A percentile compares a stretch with the other conserved stretches of the same genome.
phyloP scores from a whole-genome alignment of 2,797 vertebrate species.

The Gadopsis marmoratus region DNA sequence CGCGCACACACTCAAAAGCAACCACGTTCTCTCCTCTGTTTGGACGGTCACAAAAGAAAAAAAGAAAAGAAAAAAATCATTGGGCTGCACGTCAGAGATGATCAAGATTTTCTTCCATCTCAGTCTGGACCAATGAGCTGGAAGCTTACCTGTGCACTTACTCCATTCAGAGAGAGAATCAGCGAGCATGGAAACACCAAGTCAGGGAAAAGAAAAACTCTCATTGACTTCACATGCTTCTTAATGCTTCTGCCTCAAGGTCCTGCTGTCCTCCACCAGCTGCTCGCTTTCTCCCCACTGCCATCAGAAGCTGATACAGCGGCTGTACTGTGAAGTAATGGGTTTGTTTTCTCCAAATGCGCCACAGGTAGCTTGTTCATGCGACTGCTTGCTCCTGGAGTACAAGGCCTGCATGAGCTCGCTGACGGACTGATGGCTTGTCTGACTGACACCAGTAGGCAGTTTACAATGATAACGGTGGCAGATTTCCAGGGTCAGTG shows the following conservation, averaged over 20 bases:
- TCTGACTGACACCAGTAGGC: slow-evolving; percentile 11
- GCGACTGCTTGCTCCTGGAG: neutral
- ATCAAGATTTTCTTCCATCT: slow-evolving; percentile 78
- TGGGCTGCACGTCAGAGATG: slow-evolving; percentile 65
- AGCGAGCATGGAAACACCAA: slow-evolving; percentile 72
- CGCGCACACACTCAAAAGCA: slow-evolving; percentile 7
- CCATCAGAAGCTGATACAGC: slow-evolving; percentile 43
- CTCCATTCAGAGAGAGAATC: slow-evolving; percentile 70
- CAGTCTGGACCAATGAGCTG: slow-evolving; percentile 75
- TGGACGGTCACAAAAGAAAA: slow-evolving; percentile 25
- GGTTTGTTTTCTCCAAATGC: slow-evolving; percentile 16
- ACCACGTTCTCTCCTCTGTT: slow-evolving; percentile 34
- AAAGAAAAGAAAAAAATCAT: slow-evolving; percentile 56
- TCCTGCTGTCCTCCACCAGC: slow-evolving; percentile 54
- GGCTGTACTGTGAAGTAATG: slow-evolving; percentile 22
- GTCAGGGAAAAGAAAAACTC: slow-evolving; percentile 78
- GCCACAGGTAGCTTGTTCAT: slow-evolving; percentile 37
- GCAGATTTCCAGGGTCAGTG: neutral
- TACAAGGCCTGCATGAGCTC: slow-evolving; percentile 7
- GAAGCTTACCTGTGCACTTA: slow-evolving; percentile 82
- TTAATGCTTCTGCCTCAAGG: slow-evolving; percentile 60
- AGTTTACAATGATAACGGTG: neutral
- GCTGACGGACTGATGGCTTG: slow-evolving; percentile 26
- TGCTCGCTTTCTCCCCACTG: slow-evolving; percentile 7
- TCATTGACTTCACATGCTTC: slow-evolving; percentile 57